Evolutionary conservation across 2,113 vertebrate species (phyloP).

Genomic region (Austrofundulus limnaeus): DNA sequence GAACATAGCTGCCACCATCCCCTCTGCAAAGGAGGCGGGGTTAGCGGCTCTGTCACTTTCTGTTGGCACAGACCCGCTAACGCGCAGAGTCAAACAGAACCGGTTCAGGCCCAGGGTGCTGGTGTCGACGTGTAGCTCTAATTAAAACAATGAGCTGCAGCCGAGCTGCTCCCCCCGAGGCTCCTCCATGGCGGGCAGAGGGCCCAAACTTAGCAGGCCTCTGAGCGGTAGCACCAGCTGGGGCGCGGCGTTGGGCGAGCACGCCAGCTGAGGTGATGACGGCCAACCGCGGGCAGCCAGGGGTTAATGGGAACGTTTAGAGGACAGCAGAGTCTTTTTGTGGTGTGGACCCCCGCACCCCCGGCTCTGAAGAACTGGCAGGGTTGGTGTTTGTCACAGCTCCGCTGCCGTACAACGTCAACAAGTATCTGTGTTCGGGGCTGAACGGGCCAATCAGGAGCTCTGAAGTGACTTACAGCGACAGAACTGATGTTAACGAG

Average conservation of each 20-base stretch:
- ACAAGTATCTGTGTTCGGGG: slow-evolving; percentile 23
- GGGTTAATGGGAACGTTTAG: slow-evolving; percentile 77
- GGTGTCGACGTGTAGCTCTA: slow-evolving; percentile 49
- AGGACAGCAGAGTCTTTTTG: slow-evolving; percentile 53
- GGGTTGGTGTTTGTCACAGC: neutral
- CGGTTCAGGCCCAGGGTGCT: slow-evolving; percentile 43
- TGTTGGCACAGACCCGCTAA: slow-evolving; percentile 38
- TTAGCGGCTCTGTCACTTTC: slow-evolving; percentile 55
- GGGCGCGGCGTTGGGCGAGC: slow-evolving; percentile 20
- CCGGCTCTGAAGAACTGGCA: slow-evolving; percentile 26
- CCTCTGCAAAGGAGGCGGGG: slow-evolving; percentile 37
- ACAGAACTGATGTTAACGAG: slow-evolving; percentile 52
- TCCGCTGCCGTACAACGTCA: slow-evolving; percentile 25
- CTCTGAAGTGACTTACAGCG: slow-evolving; percentile 36
- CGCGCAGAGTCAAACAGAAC: slow-evolving; percentile 10
- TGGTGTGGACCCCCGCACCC: slow-evolving; percentile 21
- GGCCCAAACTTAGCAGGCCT: slow-evolving; percentile 67
- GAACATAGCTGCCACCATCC: slow-evolving; percentile 46
- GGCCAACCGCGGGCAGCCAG: slow-evolving; percentile 51
- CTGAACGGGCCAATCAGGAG: slow-evolving; percentile 10
- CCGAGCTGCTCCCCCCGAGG: slow-evolving; percentile 2
- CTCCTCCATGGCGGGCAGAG: slow-evolving; percentile 10
- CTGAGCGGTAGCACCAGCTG: slow-evolving; percentile 60
- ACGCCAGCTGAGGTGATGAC: slow-evolving; percentile 68
- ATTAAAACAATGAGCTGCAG: slow-evolving; percentile 74